Conservation (phyloP, 2,888 invertebrate species). For the Chrysodeixis includens region DNA sequence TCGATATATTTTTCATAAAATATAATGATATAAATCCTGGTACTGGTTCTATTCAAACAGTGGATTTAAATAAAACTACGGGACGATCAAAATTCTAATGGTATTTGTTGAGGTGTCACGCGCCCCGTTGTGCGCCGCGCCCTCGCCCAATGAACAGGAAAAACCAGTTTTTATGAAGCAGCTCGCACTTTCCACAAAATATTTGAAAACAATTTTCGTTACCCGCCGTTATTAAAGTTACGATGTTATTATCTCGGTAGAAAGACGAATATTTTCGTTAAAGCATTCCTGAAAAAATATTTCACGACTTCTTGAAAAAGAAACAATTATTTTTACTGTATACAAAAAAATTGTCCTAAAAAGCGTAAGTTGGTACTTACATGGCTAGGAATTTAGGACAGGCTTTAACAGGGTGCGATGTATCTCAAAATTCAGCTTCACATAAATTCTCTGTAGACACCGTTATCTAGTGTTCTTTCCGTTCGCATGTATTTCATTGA, state of each 20-base stretch:
- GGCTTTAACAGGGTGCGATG: too few species aligned
- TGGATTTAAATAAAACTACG: too few species aligned
- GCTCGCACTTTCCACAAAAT: background rate
- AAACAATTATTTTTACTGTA: background rate
- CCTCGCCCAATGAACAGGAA: background rate
- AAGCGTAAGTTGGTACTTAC: background rate
- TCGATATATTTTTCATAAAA: too few species aligned
- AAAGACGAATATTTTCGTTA: constrained; percentile 28
- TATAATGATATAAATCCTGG: too few species aligned
- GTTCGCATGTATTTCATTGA: background rate
- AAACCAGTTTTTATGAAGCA: background rate
- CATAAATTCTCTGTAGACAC: background rate
- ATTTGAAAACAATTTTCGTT: constrained; percentile 12
- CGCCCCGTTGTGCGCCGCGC: background rate
- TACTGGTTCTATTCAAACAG: too few species aligned
- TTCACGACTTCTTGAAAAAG: background rate
- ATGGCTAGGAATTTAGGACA: background rate
- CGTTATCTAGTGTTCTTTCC: background rate
- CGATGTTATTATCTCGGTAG: constrained; percentile 34
- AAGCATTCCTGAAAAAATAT: background rate
- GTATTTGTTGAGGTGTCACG: background rate
- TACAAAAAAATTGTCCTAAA: background rate
- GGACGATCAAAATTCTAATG: background rate
- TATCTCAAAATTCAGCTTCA: background rate
- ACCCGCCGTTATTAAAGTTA: constrained; percentile 12